phyloP scores from a whole-genome alignment of 2,113 vertebrate species.

The Actenoides hombroni region DNA sequence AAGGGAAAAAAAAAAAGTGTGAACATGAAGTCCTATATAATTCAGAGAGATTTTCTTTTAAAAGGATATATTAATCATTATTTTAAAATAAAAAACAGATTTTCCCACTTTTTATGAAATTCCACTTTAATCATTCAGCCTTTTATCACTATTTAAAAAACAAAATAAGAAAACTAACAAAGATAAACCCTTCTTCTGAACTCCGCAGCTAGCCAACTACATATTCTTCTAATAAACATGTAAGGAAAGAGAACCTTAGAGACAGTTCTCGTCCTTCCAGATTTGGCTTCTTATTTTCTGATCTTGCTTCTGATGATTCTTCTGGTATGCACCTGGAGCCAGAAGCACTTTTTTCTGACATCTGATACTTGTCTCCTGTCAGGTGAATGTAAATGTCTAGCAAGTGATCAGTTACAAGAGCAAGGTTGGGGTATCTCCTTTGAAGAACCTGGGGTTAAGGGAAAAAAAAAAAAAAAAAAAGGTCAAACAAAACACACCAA shows the following conservation, averaged over 20 bases:
- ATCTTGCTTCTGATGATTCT: conserved; percentile 35
- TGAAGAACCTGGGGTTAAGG: conserved; percentile 78
- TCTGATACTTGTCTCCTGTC: conserved; percentile 82
- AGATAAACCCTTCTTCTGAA: background rate
- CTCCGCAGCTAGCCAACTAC: background rate
- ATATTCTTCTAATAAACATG: background rate
- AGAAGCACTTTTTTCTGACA: background rate
- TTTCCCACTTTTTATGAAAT: background rate
- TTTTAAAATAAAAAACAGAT: background rate
- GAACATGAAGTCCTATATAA: background rate
- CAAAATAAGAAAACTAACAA: too few species aligned
- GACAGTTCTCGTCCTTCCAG: conserved; percentile 91
- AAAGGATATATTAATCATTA: background rate
- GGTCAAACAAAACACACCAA: background rate
- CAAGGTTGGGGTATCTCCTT: conserved; percentile 78
- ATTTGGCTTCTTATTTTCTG: conserved; percentile 68
- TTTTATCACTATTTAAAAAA: background rate
- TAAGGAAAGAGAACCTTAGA: conserved; percentile 78
- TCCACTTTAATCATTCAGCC: background rate
- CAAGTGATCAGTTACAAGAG: conserved; percentile 81
- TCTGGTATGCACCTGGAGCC: background rate
- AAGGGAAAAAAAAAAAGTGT: background rate
- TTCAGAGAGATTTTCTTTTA: background rate
- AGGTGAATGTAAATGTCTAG: conserved; percentile 92
- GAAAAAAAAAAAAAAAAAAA: too few species aligned